Conservation (phyloP, 1,140 invertebrate species). For the Diprion similis region DNA sequence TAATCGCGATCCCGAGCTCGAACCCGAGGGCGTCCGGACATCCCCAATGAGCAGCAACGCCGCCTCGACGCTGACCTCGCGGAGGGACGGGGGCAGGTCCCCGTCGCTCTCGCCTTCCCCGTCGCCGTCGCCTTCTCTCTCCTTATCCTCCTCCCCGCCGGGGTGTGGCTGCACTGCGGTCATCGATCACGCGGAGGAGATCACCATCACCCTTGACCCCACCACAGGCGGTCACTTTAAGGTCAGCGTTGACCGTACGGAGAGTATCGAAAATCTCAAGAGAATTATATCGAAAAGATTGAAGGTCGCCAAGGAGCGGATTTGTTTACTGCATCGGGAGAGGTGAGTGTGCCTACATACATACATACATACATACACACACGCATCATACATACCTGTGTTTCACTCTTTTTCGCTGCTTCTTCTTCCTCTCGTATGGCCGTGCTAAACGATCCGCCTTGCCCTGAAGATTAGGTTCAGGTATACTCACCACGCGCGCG, state of each 20-base stretch:
- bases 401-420: neutral
- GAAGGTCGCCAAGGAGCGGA: conserved; percentile 90
- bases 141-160: conserved; percentile 40
- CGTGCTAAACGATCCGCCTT: too few species aligned
- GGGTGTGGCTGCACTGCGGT: conserved; percentile 68
- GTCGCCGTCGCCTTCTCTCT: conserved; percentile 28
- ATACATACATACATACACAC: neutral
- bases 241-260: conserved; percentile 77
- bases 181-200: conserved; percentile 65
- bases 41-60: conserved; percentile 16
- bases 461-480: conserved; percentile 4
- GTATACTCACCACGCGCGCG: conserved; percentile 9
- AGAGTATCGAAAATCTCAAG: conserved; percentile 87
- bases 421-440: too few species aligned
- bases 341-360: conserved; percentile 72
- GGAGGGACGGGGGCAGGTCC: conserved; percentile 19
- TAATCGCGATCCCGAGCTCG: conserved; percentile 23
- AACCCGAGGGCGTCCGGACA: neutral
- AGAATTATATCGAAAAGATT: conserved; percentile 90
- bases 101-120: conserved; percentile 21
- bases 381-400: neutral
- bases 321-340: conserved; percentile 89
- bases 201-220: conserved; percentile 84
- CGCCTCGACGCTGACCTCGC: conserved; percentile 14
- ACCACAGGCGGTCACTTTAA: conserved; percentile 91